Percentiles rank a stretch among this genome's conserved stretches.
These are phyloP conservation scores for Mormyrus iriodes DNA, from an alignment of 2,113 vertebrate genomes.

Conservation along the genomic window DNA sequence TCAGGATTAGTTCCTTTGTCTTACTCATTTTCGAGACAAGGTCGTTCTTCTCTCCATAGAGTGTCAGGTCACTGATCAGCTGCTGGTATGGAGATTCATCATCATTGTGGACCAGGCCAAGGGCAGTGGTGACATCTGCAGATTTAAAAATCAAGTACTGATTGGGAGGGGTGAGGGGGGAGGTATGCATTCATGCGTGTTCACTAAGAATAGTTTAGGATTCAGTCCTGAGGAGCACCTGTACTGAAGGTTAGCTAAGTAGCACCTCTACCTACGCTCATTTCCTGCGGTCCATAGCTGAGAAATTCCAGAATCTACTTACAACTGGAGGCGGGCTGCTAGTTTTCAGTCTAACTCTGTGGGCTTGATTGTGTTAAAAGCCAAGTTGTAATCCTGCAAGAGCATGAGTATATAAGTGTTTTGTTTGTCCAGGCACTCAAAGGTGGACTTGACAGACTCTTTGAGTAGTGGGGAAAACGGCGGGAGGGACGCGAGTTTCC, in stretches of 20 bases:
- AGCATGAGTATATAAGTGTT: background rate
- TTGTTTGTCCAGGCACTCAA: background rate
- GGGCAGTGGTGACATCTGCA: background rate
- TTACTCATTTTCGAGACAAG: background rate
- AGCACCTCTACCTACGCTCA: background rate
- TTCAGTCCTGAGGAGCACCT: background rate
- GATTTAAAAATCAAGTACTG: background rate
- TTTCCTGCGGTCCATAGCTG: background rate
- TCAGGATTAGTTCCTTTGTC: background rate
- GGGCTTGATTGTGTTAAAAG: background rate
- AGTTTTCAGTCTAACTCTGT: background rate
- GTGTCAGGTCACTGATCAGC: background rate
- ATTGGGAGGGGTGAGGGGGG: background rate
- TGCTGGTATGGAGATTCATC: background rate
- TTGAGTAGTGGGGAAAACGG: background rate
- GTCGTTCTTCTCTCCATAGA: background rate
- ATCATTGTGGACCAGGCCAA: background rate
- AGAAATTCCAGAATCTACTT: background rate
- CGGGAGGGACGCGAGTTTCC: background rate
- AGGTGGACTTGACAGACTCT: background rate
- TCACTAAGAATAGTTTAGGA: background rate
- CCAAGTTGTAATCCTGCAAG: background rate
- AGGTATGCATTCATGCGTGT: background rate
- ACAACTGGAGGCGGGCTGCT: background rate
- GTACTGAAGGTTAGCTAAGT: background rate